phyloP scores from a whole-genome alignment of 2,113 vertebrate species.

The Speoplatyrhinus poulsoni region DNA sequence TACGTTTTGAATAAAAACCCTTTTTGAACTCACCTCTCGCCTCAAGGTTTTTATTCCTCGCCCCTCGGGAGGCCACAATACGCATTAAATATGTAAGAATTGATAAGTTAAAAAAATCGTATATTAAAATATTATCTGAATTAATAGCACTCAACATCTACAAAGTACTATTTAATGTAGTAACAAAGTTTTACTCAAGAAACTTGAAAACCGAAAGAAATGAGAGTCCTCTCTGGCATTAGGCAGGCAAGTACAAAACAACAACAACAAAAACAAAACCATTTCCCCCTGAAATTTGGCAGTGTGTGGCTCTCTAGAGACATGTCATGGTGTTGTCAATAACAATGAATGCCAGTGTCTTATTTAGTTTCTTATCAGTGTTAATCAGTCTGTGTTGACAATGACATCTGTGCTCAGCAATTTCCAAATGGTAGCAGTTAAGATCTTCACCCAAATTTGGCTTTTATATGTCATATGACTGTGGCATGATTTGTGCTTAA shows the following conservation, averaged over 20 bases:
- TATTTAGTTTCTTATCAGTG: constrained; percentile 75
- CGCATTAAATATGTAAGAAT: no score
- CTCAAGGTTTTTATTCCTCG: no score
- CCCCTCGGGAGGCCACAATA: no score
- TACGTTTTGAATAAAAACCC: no score
- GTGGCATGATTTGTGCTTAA: constrained; percentile 44
- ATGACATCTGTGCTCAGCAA: constrained; percentile 71
- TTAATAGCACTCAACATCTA: neutral
- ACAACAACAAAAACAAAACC: constrained; percentile 50
- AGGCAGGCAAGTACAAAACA: constrained; percentile 42
- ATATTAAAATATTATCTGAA: no score
- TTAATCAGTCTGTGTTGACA: constrained; percentile 74
- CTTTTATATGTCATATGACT: constrained; percentile 46
- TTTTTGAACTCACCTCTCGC: no score
- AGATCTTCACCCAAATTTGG: constrained; percentile 52
- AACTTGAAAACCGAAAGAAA: constrained; percentile 9
- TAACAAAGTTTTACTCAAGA: constrained; percentile 62
- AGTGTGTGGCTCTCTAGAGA: constrained; percentile 62
- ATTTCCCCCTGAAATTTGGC: constrained; percentile 58
- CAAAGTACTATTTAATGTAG: constrained; percentile 36
- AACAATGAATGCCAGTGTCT: constrained; percentile 69
- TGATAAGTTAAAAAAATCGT: no score
- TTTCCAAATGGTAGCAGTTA: constrained; percentile 62
- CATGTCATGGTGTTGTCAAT: constrained; percentile 69
- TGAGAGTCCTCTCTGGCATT: constrained; percentile 24